Evolutionary conservation across 2,113 vertebrate species (phyloP), one percentile per base, ranked within the genome.

Genomic region (Istiophorus platypterus): DNA sequence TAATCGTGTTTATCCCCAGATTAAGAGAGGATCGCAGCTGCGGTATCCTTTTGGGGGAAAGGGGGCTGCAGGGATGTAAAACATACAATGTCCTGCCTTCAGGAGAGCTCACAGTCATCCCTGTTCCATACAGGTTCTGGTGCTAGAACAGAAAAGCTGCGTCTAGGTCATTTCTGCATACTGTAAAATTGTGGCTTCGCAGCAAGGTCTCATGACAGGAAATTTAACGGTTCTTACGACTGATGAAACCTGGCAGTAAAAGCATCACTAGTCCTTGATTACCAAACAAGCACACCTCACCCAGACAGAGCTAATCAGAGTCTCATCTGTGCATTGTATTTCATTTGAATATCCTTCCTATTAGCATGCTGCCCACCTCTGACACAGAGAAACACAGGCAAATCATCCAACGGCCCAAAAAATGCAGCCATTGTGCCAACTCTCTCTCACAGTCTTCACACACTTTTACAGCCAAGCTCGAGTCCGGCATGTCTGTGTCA

Each of bases 1-100:
- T 97, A 96, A 96, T 96, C 95, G 77, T 73, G 72, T 95, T 96
- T 96, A 97, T 97, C 95, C 95, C 92, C 93, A 97, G 97, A 98
- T 97, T 98, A 98, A 96, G 95, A 95, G 92, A 86, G 93, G 94
- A 95, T 95, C 81, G 93, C 96, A 97, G 96, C 96, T 96, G 96
- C 95, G 91, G 94, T 90, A 90, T 95, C 94, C 90, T 93, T 93
- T 92, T 91, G 92, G 92, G 93, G 88, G 90, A 85, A 80, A 85
- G 88, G 85, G 90, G 73, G 89, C 92, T 66, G 89, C 42, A 47
- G 80, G 67, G 80, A 76, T 12, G 26, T 84, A 78, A 88, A 89
- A 89, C 70, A 77, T 54, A 88, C 92, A 94, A 93, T 81, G 85
- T 93, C 85, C 93, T 93, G 90, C 68, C 75, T 76, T 92, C 90